A percentile compares a stretch with the other conserved stretches of the same genome.
Conservation (phyloP, 2,797 vertebrate genomes). For the Acestrorhynchus altus region DNA sequence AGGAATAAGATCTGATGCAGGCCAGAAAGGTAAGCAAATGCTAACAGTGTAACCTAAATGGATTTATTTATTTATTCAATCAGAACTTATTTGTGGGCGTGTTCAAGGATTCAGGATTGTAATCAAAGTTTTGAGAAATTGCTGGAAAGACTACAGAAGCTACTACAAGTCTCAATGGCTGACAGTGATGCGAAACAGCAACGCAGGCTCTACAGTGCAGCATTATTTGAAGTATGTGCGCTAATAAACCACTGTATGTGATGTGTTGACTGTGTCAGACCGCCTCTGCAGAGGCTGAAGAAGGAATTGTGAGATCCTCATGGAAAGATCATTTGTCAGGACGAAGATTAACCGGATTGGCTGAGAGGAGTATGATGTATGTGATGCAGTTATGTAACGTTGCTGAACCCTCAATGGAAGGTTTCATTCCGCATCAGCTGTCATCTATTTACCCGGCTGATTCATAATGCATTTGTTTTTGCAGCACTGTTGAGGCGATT, state of each 20-base stretch:
- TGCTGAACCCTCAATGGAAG: neutral
- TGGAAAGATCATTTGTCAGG: neutral
- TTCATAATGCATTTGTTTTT: neutral
- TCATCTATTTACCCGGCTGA: neutral
- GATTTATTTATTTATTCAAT: no score
- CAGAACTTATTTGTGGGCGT: no score
- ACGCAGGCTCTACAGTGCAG: conserved; percentile 4
- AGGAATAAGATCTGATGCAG: no score
- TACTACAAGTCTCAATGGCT: neutral
- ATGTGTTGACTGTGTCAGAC: conserved; percentile 21
- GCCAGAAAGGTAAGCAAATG: neutral
- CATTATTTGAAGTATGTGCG: neutral
- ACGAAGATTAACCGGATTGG: neutral
- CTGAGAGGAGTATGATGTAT: conserved; percentile 25
- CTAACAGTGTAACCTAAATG: no score
- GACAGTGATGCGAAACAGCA: conserved; percentile 7
- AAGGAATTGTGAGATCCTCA: conserved; percentile 24
- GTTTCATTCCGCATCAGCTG: neutral
- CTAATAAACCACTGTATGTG: conserved; percentile 23
- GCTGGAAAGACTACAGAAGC: neutral
- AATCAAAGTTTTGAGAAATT: neutral
- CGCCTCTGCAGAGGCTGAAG: conserved; percentile 24
- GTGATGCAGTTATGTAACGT: neutral
- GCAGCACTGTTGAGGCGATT: neutral
- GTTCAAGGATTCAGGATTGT: neutral